These are phyloP conservation scores for Setipinna tenuifilis DNA, from an alignment of 2,797 vertebrate species.

Conservation along the genomic window DNA sequence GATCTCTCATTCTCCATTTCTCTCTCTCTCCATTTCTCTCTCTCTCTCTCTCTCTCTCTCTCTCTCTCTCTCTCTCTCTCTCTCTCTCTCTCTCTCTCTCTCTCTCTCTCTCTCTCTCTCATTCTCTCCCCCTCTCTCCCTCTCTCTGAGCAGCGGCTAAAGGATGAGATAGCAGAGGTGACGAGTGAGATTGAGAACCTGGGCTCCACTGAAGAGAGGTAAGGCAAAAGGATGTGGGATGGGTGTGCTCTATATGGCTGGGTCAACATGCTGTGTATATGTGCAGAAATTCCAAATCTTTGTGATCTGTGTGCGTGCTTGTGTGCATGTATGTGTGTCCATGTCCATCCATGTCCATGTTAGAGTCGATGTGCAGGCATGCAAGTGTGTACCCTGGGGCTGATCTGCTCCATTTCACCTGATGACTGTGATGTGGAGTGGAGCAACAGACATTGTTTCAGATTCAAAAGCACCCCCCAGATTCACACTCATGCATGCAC, in stretches of 20 bases:
- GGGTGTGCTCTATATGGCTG: neutral
- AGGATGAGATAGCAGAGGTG: constrained; percentile 98
- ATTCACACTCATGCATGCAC: neutral
- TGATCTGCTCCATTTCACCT: constrained; percentile 13
- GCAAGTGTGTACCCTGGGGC: neutral
- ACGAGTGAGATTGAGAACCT: constrained; percentile 95
- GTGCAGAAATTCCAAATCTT: neutral
- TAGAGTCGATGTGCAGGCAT: no score
- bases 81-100: constrained; percentile 15
- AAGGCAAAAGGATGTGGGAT: constrained; percentile 57
- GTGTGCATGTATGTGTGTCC: neutral
- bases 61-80: neutral
- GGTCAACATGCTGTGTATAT: neutral
- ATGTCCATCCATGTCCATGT: no score
- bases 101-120: neutral
- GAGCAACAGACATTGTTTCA: constrained; percentile 6
- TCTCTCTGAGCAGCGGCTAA: constrained; percentile 81
- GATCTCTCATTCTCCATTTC: neutral
- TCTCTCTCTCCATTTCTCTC: constrained; percentile 10
- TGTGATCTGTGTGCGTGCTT: neutral
- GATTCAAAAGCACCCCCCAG: neutral
- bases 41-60: neutral
- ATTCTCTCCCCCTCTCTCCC: neutral
- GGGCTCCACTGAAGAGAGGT: constrained; percentile 95
- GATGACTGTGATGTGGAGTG: constrained; percentile 10